These are phyloP conservation scores for Nannobrachium achirus DNA, from an alignment of 2,113 vertebrate species.

Conservation along the genomic window DNA sequence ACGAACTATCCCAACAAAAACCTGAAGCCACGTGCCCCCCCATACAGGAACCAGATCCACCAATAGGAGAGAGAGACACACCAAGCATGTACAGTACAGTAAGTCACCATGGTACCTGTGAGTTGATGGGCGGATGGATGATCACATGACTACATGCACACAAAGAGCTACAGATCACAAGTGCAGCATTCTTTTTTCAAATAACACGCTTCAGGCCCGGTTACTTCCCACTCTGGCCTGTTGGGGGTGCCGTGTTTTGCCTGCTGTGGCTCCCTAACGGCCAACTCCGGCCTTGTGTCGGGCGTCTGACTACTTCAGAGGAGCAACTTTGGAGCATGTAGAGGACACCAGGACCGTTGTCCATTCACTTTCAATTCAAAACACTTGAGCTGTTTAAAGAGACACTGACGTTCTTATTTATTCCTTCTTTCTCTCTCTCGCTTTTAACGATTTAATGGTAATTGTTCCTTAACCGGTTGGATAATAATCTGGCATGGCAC, in stretches of 20 bases:
- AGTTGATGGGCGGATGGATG: slow-evolving; percentile 75
- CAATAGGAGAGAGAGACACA: slow-evolving; percentile 19
- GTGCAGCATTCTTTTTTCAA: slow-evolving; percentile 90
- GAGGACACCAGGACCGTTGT: slow-evolving; percentile 67
- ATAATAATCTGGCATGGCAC: too few species aligned
- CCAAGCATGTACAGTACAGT: slow-evolving; percentile 37
- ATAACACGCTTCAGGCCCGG: slow-evolving; percentile 76
- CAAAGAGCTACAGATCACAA: slow-evolving; percentile 81
- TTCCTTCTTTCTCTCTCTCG: too few species aligned
- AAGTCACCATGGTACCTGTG: slow-evolving; percentile 65
- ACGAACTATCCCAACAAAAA: slow-evolving; percentile 26
- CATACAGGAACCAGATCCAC: slow-evolving; percentile 31
- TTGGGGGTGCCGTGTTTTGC: slow-evolving; percentile 37
- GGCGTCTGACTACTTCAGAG: slow-evolving; percentile 60
- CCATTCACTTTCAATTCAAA: slow-evolving; percentile 72
- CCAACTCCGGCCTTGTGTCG: slow-evolving; percentile 49
- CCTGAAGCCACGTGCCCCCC: slow-evolving; percentile 34
- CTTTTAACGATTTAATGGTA: too few species aligned
- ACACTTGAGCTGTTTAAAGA: slow-evolving; percentile 15
- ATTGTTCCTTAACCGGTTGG: too few species aligned
- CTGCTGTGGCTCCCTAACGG: slow-evolving; percentile 25
- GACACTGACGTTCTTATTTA: slow-evolving; percentile 6
- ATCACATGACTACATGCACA: slow-evolving; percentile 77
- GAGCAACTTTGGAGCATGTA: slow-evolving; percentile 79
- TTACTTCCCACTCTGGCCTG: slow-evolving; percentile 55